These are phyloP conservation scores for Enhydra lutris DNA, from an alignment of 2,113 vertebrate genomes.

Conservation along the genomic window DNA sequence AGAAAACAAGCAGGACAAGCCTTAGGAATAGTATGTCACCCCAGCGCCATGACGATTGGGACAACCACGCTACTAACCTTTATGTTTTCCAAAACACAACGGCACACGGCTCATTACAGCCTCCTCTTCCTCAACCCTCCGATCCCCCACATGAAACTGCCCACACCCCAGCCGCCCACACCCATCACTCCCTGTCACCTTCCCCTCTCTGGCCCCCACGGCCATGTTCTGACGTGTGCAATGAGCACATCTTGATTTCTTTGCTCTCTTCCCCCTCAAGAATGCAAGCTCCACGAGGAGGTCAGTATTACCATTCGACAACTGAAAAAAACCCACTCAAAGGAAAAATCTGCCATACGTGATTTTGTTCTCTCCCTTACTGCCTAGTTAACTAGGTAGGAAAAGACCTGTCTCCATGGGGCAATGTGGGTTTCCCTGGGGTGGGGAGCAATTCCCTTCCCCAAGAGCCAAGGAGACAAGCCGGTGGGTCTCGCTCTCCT, in stretches of 20 bases:
- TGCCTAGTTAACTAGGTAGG: not conserved
- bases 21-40: rapidly evolving
- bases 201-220: too few relatives aligned
- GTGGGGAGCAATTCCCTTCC: not conserved
- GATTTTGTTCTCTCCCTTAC: not conserved
- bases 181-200: rapidly evolving
- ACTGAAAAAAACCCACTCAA: not conserved
- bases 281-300: not conserved
- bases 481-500: rapidly evolving
- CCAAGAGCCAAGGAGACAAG: not conserved
- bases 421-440: rapidly evolving
- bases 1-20: not conserved
- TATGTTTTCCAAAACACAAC: not conserved
- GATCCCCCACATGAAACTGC: not conserved
- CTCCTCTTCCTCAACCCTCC: not conserved
- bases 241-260: rapidly evolving
- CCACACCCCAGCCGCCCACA: not conserved
- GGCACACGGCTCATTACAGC: rapidly evolving
- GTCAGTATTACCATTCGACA: not conserved
- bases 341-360: rapidly evolving
- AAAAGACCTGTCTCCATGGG: not conserved
- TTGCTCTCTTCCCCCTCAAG: not conserved
- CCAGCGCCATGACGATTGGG: rapidly evolving
- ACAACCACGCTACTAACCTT: rapidly evolving
- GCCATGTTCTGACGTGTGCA: too few relatives aligned